A percentile compares a stretch with the other conserved stretches of the same genome.
phyloP scores from a whole-genome alignment of 2,113 vertebrate species.

The Micromys minutus region DNA sequence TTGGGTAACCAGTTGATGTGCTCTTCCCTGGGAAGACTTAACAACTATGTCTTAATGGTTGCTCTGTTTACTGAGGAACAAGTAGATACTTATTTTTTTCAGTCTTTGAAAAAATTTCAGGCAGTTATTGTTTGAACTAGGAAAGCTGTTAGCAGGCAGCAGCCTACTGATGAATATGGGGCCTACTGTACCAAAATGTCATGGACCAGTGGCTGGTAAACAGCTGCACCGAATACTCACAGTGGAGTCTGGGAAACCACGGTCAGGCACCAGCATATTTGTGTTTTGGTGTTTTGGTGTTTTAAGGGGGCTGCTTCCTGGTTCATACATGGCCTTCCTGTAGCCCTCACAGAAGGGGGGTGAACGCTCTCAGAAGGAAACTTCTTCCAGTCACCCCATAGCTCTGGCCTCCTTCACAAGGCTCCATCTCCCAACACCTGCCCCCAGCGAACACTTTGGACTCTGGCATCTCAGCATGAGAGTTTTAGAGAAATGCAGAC shows the following conservation, averaged over 20 bases:
- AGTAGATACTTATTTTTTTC: not conserved
- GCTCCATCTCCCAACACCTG: not conserved
- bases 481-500: not conserved
- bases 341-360: not conserved
- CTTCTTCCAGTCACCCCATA: not conserved
- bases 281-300: not conserved
- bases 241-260: not conserved
- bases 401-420: not conserved
- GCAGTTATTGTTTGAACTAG: not conserved
- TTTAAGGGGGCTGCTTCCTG: not conserved
- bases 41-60: not conserved
- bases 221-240: not conserved
- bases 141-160: not conserved
- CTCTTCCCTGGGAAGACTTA: not conserved
- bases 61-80: not conserved
- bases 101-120: not conserved
- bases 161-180: not conserved
- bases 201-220: not conserved
- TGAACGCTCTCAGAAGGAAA: not conserved
- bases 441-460: not conserved
- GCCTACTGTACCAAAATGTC: not conserved
- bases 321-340: not conserved
- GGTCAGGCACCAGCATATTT: not conserved
- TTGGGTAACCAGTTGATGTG: not conserved
- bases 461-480: not conserved